Conservation (phyloP, 2,888 invertebrate genomes). For the Fragum fragum region DNA sequence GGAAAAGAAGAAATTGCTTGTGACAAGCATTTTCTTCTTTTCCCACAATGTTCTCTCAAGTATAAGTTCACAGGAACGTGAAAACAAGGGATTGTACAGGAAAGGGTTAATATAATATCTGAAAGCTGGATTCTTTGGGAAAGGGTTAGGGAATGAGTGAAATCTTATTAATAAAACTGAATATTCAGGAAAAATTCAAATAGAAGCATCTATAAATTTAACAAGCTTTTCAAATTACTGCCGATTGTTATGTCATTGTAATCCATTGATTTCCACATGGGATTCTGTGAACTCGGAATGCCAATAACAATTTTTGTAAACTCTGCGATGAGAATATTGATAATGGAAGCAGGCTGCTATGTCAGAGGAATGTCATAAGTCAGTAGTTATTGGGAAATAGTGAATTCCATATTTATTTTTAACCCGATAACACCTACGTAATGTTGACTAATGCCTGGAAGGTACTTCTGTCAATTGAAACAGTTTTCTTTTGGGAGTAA, state of each 20-base stretch:
- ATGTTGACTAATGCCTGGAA: background rate
- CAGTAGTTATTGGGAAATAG: constrained; percentile 3
- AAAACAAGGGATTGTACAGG: no score
- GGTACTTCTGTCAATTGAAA: background rate
- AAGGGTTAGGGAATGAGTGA: no score
- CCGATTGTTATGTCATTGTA: constrained; percentile 12
- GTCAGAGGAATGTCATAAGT: constrained; percentile 11
- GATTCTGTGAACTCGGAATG: background rate
- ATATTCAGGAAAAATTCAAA: background rate
- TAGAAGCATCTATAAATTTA: constrained; percentile 1
- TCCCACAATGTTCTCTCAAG: no score
- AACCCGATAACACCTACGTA: constrained; percentile 1
- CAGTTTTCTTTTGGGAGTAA: background rate
- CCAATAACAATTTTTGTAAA: constrained; percentile 7
- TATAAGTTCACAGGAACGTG: no score
- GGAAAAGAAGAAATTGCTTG: no score
- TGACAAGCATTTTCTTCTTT: no score
- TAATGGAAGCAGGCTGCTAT: background rate
- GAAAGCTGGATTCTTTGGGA: no score
- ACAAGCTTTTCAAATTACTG: constrained; percentile 15
- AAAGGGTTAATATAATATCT: no score
- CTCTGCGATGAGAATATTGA: constrained; percentile 14
- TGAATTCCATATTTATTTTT: constrained; percentile 6
- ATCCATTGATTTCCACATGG: constrained; percentile 22
- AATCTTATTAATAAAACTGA: no score